Conservation (phyloP, 2,888 invertebrate species). For the Pasiphila rectangulata region DNA sequence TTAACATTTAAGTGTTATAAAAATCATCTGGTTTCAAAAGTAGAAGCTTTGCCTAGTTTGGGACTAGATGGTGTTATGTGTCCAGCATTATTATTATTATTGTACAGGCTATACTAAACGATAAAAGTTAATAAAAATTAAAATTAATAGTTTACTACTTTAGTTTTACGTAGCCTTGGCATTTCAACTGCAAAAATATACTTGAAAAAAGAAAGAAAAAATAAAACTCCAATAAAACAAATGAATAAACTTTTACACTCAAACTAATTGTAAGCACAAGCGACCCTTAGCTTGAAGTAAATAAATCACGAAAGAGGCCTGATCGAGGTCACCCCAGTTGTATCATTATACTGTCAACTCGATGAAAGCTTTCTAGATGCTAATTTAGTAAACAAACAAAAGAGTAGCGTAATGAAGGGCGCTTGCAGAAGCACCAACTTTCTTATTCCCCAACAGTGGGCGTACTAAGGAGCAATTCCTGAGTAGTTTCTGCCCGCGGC, state of each 20-base stretch:
- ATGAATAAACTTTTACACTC: constrained; percentile 15
- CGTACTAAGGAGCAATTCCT: not conserved
- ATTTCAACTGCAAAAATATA: too few relatives aligned
- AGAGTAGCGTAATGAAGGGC: constrained; percentile 74
- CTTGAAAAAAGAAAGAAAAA: too few relatives aligned
- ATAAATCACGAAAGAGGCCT: constrained; percentile 25
- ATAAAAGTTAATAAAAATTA: too few relatives aligned
- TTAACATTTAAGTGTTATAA: too few relatives aligned
- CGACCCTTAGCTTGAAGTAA: constrained; percentile 17
- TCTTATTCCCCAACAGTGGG: constrained; percentile 55
- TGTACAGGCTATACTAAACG: too few relatives aligned
- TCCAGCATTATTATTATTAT: too few relatives aligned
- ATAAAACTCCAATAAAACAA: constrained; percentile 5
- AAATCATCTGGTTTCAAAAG: too few relatives aligned
- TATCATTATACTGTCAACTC: constrained; percentile 59
- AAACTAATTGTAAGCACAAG: constrained; percentile 19
- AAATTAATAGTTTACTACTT: too few relatives aligned
- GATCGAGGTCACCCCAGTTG: constrained; percentile 55
- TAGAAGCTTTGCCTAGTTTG: too few relatives aligned
- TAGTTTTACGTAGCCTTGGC: too few relatives aligned
- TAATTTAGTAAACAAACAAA: constrained; percentile 78
- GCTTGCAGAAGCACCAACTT: constrained; percentile 70
- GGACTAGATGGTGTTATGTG: too few relatives aligned
- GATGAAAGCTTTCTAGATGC: constrained; percentile 68
- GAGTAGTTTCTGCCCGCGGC: too few relatives aligned